Base-by-base conservation (phyloP, 2,113 vertebrate species). In the Galemys pyrenaicus region DNA sequence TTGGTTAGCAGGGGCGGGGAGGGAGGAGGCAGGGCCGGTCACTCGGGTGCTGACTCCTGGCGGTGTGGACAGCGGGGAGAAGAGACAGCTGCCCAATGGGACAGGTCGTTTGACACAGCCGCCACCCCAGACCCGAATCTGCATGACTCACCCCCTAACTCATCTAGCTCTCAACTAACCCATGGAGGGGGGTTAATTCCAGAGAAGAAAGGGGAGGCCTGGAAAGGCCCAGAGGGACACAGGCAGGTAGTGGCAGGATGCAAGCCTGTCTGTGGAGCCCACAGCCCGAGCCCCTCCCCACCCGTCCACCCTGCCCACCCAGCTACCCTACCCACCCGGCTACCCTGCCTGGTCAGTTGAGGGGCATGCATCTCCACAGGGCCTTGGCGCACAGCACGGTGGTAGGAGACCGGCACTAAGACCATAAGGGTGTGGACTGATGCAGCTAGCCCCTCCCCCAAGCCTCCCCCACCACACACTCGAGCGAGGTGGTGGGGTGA, bases 261-360 rank as follows among this genome's bases (percentile, higher is more conserved):
- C 39, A 7, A 26, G 24, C 73, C 65, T 3, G n/a, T 10, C 15
- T 37, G 3, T 39, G 7, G 19, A 39, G n/a, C 3, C 7, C 49
- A 5, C 15, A 2, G 41, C 65, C 32, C 0, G 0, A 1, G 0
- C 11, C 44, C 44, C 44, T 44, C 5, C 9, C 44, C 44, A 44
- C 44, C 9, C 44, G 9, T 44, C 9, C 9, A 44, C 20, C 44
- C 46, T 32, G 2, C 8, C 83, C 62, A 1, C 0, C 4, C 0
- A 28, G 1, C 15, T 3, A 6, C 32, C 22, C 9, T 4, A 10
- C 60, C 26, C 32, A 3, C 0, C 9, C n/a, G 7, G 9, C n/a
- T 67, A 51, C 49, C 49, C 49, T 51, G 49, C 49, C 49, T 51
- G 54, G 54, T 22, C 54, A 26, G 68, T 9, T 9, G 13, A 32